Percentiles rank a stretch among this genome's conserved stretches.
These are phyloP conservation scores for Ancistrus triradiatus DNA, from an alignment of 2,113 vertebrate species.

Conservation along the genomic window DNA sequence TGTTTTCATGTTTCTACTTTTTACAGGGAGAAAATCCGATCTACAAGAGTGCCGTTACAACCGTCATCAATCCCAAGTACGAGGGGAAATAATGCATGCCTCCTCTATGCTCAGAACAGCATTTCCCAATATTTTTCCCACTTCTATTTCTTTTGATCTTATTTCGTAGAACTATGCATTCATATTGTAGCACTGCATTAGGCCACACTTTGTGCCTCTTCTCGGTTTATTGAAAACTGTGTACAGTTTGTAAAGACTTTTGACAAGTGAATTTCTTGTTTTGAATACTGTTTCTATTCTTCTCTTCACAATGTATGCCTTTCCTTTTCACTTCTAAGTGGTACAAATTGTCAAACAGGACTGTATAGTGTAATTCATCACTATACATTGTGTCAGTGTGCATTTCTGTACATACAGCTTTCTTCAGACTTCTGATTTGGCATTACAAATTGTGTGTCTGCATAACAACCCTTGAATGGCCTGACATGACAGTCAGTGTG, in stretches of 20 bases:
- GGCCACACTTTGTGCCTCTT: constrained; percentile 6
- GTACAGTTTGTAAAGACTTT: constrained; percentile 43
- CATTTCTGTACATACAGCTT: constrained; percentile 1
- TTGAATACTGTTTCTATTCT: constrained; percentile 3
- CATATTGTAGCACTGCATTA: constrained; percentile 28
- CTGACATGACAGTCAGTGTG: constrained; percentile 28
- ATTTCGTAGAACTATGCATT: constrained; percentile 27
- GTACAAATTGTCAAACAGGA: neutral
- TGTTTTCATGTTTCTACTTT: constrained; percentile 26
- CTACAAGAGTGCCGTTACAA: constrained; percentile 98
- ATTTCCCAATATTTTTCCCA: neutral
- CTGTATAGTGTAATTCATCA: too few species aligned
- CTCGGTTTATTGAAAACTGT: constrained; percentile 12
- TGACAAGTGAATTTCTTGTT: constrained; percentile 12
- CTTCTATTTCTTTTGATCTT: constrained; percentile 1
- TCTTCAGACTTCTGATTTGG: too few species aligned
- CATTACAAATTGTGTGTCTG: neutral
- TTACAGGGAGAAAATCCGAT: constrained; percentile 97
- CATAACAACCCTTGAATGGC: neutral
- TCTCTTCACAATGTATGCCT: neutral
- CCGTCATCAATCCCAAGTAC: constrained; percentile 97
- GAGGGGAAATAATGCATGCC: constrained; percentile 85
- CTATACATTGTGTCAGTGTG: neutral
- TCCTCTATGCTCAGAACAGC: neutral
- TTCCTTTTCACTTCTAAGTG: constrained; percentile 1